Conservation (phyloP, 2,113 vertebrate genomes). For the Sphyrna mokarran region DNA sequence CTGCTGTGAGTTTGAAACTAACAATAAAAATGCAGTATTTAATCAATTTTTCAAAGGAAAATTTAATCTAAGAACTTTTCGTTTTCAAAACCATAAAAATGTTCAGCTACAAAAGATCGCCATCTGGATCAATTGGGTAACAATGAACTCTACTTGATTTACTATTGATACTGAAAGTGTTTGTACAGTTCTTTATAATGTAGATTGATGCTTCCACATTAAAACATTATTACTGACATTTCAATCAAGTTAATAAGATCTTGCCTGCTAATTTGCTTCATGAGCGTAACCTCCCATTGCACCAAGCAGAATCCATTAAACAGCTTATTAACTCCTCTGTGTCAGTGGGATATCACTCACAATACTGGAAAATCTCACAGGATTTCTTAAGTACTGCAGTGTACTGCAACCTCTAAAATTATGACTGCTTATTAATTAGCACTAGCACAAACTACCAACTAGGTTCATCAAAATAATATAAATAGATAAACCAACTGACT, state of each 20-base stretch:
- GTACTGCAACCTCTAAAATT: not conserved
- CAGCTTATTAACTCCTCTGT: conserved; percentile 2
- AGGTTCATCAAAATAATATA: not conserved
- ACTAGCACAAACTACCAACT: not conserved
- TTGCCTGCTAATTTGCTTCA: not conserved
- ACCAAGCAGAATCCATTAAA: conserved; percentile 18
- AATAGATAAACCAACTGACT: not conserved
- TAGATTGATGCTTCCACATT: not conserved
- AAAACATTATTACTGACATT: conserved; percentile 4
- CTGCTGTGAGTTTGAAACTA: not conserved
- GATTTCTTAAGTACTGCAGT: conserved; percentile 24
- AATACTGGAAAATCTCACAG: not conserved
- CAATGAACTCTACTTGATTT: not conserved
- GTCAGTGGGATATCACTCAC: not conserved
- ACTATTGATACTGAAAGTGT: not conserved
- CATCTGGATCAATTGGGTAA: not conserved
- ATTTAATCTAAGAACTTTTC: not conserved
- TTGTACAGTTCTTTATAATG: not conserved
- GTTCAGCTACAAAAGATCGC: not conserved
- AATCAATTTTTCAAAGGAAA: not conserved
- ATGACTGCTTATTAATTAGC: conserved; percentile 29
- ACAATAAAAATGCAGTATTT: not conserved
- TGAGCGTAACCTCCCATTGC: conserved; percentile 12
- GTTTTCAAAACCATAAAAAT: not conserved
- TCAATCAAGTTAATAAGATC: conserved; percentile 29